These are phyloP conservation scores for Ditula angustiorana DNA, from an alignment of 2,888 invertebrate genomes.

Conservation along the genomic window DNA sequence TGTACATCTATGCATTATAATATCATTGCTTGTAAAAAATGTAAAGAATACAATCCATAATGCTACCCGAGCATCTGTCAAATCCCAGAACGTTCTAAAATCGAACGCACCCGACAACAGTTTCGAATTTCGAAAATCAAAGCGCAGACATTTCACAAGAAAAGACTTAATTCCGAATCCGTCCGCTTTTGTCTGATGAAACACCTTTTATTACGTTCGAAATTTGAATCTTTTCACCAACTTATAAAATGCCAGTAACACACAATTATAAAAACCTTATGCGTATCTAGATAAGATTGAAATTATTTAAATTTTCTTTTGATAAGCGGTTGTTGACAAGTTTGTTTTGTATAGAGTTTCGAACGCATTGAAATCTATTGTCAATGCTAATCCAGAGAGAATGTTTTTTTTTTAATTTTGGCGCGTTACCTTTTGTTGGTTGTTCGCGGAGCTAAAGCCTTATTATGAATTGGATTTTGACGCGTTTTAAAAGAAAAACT, in stretches of 20 bases:
- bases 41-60: not conserved
- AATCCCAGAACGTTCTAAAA: conserved; percentile 18
- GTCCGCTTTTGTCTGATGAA: conserved; percentile 40
- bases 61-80: conserved; percentile 3
- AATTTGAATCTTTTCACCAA: conserved; percentile 35
- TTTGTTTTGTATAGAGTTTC: conserved; percentile 41
- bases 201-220: conserved; percentile 39
- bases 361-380: conserved; percentile 49
- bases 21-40: not conserved
- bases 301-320: not conserved
- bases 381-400: conserved; percentile 57
- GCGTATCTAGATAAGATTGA: not conserved
- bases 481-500: conserved; percentile 36
- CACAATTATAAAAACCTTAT: not conserved
- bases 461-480: conserved; percentile 43
- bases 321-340: not conserved
- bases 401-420: conserved; percentile 50
- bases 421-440: conserved; percentile 44
- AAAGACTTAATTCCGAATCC: conserved; percentile 43
- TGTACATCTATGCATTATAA: no score
- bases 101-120: conserved; percentile 32
- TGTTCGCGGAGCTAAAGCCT: conserved; percentile 47
- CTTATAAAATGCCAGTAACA: not conserved
- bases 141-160: conserved; percentile 37
- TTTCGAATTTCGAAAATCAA: conserved; percentile 41